Conservation (phyloP, 2,888 invertebrate species). For the Athetis lepigone region DNA sequence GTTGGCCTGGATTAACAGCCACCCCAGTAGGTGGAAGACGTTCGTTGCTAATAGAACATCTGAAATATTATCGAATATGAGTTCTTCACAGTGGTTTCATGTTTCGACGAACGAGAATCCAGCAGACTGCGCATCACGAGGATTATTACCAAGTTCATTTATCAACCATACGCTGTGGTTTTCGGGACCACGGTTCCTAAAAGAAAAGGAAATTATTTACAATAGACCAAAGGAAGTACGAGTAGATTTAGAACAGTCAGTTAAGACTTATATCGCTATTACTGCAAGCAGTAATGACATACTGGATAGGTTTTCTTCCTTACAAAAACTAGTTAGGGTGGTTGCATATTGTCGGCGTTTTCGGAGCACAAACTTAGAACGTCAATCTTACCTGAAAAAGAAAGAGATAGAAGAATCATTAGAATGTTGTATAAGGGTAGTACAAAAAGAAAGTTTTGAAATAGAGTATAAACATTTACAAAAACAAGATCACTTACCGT, state of each 20-base stretch:
- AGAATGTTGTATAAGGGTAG: slow-evolving; percentile 4
- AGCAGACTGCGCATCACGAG: slow-evolving; percentile 4
- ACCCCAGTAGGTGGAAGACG: slow-evolving; percentile 6
- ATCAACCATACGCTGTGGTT: neutral
- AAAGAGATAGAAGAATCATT: neutral
- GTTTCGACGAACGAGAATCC: neutral
- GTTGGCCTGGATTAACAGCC: slow-evolving; percentile 6
- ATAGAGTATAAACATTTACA: slow-evolving; percentile 4
- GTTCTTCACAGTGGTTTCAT: neutral
- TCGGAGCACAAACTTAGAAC: neutral
- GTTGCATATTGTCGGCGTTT: slow-evolving; percentile 16
- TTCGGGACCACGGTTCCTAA: slow-evolving; percentile 7
- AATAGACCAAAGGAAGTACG: slow-evolving; percentile 1
- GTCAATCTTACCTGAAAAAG: slow-evolving; percentile 3
- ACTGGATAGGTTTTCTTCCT: neutral
- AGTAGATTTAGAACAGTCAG: slow-evolving; percentile 4
- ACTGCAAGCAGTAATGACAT: neutral
- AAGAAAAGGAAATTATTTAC: neutral
- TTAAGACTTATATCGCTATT: neutral
- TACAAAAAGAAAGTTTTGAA: slow-evolving; percentile 3
- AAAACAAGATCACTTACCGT: no score
- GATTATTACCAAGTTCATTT: slow-evolving; percentile 1
- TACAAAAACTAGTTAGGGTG: slow-evolving; percentile 4
- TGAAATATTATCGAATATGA: slow-evolving; percentile 6
- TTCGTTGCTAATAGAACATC: slow-evolving; percentile 2